Evolutionary conservation across 2,888 invertebrate genomes (phyloP), one percentile per base, ranked within the genome.

Genomic region (Cosmorhoe ocellata): DNA sequence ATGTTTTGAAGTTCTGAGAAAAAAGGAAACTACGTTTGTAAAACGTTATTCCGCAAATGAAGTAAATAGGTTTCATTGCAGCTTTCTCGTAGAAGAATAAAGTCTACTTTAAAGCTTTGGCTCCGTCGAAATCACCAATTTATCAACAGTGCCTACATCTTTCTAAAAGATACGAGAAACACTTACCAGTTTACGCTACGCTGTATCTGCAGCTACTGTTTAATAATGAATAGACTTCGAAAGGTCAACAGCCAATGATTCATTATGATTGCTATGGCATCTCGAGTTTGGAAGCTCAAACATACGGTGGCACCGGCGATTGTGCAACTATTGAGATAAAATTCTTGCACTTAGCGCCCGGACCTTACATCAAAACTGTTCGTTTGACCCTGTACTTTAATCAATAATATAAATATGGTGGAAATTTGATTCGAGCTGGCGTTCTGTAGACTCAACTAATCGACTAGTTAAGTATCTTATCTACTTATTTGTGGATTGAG

Each of bases 191-290:
- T 61, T 63, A 60, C 44, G 38, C 27, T 40, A 37, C 52, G 54
- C 47, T n/a, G n/a, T 59, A 57, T 60, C 54, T 37, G 10, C 34
- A 40, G 52, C 56, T 46, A 42, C 53, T 49, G 46, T 50, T 48
- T 60, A 57, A 63, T 60, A 56, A 63, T 64, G 62, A 62, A 61
- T 67, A 60, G 64, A 62, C 66, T 63, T 56, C 63, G 57, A 67
- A 73, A 75, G 78, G 76, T 77, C 75, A 75, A 74, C 71, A 76
- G 70, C 74, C 74, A 73, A 67, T 78, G 78, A 76, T 48, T 78
- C 78, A 78, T 67, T 65, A 62, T 58, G 66, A 60, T 59, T 67
- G 61, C 61, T 58, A 62, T 54, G 54, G 65, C 64, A 72, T 70
- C 63, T 69, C 61, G 61, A 58, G 61, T 63, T 63, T 41, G 48